Base-by-base conservation (phyloP, 2,113 vertebrate species). In the Poicephalus meyeri region DNA sequence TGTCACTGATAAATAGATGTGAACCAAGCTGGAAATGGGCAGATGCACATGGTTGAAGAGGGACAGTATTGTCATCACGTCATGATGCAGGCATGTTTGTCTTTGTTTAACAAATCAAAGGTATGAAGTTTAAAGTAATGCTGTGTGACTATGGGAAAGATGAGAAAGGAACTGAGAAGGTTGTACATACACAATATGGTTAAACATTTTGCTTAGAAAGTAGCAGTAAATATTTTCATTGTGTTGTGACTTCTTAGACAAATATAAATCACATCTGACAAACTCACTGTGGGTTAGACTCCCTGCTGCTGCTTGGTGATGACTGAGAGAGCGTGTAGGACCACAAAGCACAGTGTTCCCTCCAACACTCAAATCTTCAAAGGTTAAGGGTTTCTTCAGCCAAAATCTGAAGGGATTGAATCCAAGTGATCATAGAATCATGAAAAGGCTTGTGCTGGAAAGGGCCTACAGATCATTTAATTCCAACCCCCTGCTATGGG, bases 271-370 rank as follows among this genome's bases (percentile, higher is more conserved):
- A 18, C 37, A 49, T 60, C 33, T 69, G 35, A 65, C 52, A 26
- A 86, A 52, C 18, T 41, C 39, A 61, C 53, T 49, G 33, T 83
- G 82, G 33, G 11, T 42, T 47, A 73, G 14, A n/a, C 2, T 3
- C 7, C 15, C 46, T 63, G 37, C 49, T 69, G 37, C n/a, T 69
- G 63, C 76, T 52, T 14, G 1, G 31, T n/a, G 29, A 5, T 23
- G 25, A 23, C 8, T 58, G 53, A 29, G 65, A 21, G 42, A 9
- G 9, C 0, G 0, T 33, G 18, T 33, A 13, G 44, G 58, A 68
- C 11, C 6, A 1, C 20, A 29, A 23, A 58, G 21, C 41, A 55
- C 21, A 26, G 39, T 35, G 17, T 42, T 53, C 20, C 17, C 18
- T 64, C 46, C 11, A 7, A 39, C 31, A 6, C 5, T 28, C 26